Evolutionary conservation across 2,797 vertebrate genomes (phyloP).

Genomic region (Pipistrellus nathusii): DNA sequence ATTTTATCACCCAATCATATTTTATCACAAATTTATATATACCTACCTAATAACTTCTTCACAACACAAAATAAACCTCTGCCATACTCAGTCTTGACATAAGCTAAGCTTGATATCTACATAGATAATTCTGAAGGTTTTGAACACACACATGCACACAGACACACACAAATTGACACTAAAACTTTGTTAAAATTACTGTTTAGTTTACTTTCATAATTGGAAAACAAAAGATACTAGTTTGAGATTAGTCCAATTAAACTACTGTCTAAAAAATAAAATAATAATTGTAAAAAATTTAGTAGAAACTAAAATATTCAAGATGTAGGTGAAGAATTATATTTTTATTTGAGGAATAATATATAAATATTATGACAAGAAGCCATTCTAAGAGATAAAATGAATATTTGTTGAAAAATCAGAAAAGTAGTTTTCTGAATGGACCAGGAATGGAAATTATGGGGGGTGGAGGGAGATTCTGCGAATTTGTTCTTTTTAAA

Average conservation of each 20-base stretch:
- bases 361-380: neutral
- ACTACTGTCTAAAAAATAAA: neutral
- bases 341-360: neutral
- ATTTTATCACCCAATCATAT: neutral
- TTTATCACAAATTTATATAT: neutral
- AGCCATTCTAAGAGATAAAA: neutral
- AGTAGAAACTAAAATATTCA: neutral
- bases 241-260: neutral
- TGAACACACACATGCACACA: neutral
- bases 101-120: neutral
- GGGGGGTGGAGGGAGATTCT: too few species aligned
- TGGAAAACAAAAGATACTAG: neutral
- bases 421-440: neutral
- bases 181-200: neutral
- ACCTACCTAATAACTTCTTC: fast-evolving
- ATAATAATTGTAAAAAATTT: neutral
- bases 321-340: neutral
- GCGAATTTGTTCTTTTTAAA: neutral
- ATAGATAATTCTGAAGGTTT: neutral
- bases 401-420: neutral
- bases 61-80: neutral
- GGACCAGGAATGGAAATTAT: fast-evolving
- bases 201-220: neutral
- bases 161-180: neutral
- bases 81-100: neutral